Evolutionary conservation across 2,113 vertebrate genomes (phyloP).

Genomic region (Mormyrus iriodes): DNA sequence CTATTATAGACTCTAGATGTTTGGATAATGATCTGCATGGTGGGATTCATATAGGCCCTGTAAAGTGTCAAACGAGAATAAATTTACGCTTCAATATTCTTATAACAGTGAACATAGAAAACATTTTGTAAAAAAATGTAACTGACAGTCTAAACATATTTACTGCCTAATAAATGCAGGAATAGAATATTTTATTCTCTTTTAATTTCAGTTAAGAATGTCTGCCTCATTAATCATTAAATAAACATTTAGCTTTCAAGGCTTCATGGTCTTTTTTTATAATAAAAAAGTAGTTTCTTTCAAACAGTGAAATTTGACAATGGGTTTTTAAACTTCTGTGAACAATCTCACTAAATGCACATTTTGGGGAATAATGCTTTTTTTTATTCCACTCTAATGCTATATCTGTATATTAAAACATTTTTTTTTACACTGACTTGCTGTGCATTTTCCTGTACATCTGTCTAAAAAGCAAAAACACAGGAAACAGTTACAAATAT

Average conservation of each 20-base stretch:
- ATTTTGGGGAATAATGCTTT: background rate
- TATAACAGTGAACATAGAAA: background rate
- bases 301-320: background rate
- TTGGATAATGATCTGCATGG: background rate
- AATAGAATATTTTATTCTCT: background rate
- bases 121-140: background rate
- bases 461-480: background rate
- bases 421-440: background rate
- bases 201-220: background rate
- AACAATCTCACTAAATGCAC: background rate
- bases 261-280: background rate
- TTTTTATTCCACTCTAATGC: background rate
- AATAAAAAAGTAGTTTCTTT: background rate
- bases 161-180: background rate
- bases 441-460: background rate
- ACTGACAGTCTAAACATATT: background rate
- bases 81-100: background rate
- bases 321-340: background rate
- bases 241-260: background rate
- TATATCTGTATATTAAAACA: no score
- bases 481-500: background rate
- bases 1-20: background rate
- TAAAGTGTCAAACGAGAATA: background rate
- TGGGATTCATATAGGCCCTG: background rate
- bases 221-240: background rate